phyloP scores from a whole-genome alignment of 2,888 invertebrate genomes.

The Ligdia adustata region DNA sequence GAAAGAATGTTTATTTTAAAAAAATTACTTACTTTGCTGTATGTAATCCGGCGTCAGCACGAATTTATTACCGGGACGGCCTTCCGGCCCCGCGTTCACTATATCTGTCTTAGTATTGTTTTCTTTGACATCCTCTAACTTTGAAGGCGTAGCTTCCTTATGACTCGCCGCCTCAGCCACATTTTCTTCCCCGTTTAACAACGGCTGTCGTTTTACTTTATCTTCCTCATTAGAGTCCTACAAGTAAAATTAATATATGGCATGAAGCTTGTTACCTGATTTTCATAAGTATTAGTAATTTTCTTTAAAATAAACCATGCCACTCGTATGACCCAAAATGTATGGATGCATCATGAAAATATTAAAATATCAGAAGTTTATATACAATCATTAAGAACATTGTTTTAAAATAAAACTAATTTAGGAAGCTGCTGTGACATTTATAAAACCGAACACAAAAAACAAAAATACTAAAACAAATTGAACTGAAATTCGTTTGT shows the following conservation, averaged over 20 bases:
- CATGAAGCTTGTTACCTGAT: slow-evolving; percentile 21
- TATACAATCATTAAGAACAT: too few species aligned
- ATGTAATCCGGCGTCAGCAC: slow-evolving; percentile 96
- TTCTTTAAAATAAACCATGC: too few species aligned
- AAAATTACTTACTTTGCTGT: slow-evolving; percentile 96
- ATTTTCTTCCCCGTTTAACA: slow-evolving; percentile 75
- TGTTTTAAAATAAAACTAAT: too few species aligned
- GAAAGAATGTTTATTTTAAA: too few species aligned
- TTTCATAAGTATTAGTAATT: too few species aligned
- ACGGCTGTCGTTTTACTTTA: slow-evolving; percentile 61
- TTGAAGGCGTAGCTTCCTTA: slow-evolving; percentile 68
- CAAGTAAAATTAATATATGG: slow-evolving; percentile 51
- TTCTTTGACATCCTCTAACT: slow-evolving; percentile 67
- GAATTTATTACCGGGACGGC: slow-evolving; percentile 84
- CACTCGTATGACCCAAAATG: too few species aligned
- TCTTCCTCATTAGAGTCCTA: slow-evolving; percentile 69
- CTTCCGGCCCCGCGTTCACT: slow-evolving; percentile 59
- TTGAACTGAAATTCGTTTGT: slow-evolving; percentile 62
- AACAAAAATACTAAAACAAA: slow-evolving; percentile 49
- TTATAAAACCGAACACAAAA: slow-evolving; percentile 50
- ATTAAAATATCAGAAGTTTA: too few species aligned
- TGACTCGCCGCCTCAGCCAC: slow-evolving; percentile 68
- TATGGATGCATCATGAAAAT: too few species aligned
- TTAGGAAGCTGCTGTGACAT: neutral
- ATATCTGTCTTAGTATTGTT: slow-evolving; percentile 73